Evolutionary conservation across 2,113 vertebrate species (phyloP).

Genomic region (Uria lomvia): DNA sequence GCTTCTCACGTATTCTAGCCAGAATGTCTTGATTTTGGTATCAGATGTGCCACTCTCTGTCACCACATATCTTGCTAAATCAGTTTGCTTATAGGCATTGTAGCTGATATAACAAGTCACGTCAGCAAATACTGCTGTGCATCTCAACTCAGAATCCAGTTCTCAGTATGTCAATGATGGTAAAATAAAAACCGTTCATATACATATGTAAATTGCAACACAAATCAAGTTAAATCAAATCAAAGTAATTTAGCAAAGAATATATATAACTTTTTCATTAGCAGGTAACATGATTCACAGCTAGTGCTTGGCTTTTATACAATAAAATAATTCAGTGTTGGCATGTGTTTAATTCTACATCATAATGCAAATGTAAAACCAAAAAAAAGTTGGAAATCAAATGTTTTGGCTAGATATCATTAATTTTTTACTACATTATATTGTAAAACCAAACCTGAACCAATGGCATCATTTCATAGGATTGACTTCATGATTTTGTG

Average conservation of each 20-base stretch:
- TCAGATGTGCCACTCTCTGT: not conserved
- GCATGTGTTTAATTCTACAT: not conserved
- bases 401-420: not conserved
- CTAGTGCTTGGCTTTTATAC: not conserved
- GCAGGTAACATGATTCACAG: not conserved
- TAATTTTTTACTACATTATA: not conserved
- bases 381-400: not conserved
- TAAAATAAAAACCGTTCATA: not conserved
- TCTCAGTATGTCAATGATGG: not conserved
- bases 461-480: not conserved
- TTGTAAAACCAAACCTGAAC: slow-evolving; percentile 11
- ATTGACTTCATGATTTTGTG: not conserved
- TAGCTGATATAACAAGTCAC: not conserved
- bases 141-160: not conserved
- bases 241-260: not conserved
- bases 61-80: slow-evolving; percentile 25
- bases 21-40: not conserved
- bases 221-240: not conserved
- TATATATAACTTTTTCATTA: not conserved
- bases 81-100: not conserved
- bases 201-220: not conserved
- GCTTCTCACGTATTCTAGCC: not conserved
- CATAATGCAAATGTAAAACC: not conserved
- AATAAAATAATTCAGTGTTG: not conserved
- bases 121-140: not conserved